phyloP scores from a whole-genome alignment of 2,888 invertebrate species.

The Gasteruption jaculator region DNA sequence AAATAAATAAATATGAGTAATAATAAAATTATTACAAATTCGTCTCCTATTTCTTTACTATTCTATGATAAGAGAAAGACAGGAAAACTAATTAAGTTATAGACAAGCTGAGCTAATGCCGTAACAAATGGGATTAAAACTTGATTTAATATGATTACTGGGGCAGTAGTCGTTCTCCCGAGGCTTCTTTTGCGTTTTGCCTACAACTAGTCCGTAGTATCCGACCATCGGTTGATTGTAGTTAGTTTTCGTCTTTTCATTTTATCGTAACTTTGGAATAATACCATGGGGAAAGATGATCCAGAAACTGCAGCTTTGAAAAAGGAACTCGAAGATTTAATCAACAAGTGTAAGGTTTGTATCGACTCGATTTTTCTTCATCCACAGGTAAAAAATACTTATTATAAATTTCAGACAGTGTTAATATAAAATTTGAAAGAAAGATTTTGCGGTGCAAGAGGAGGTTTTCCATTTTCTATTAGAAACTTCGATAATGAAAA shows the following conservation, averaged over 20 bases:
- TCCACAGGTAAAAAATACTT: no score
- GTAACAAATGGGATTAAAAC: slow-evolving; percentile 45
- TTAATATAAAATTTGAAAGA: no score
- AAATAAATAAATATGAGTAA: slow-evolving; percentile 10
- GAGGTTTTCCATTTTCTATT: no score
- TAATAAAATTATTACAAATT: not conserved
- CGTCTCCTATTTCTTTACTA: no score
- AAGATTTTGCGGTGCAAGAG: no score
- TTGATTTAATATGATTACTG: slow-evolving; percentile 48
- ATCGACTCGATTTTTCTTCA: no score
- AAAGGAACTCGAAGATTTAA: slow-evolving; percentile 76
- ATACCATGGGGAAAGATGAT: slow-evolving; percentile 75
- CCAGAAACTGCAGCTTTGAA: slow-evolving; percentile 74
- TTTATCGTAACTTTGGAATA: slow-evolving; percentile 6
- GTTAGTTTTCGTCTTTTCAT: slow-evolving; percentile 19
- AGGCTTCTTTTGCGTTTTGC: slow-evolving; percentile 42
- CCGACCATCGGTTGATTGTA: slow-evolving; percentile 27
- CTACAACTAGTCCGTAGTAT: slow-evolving; percentile 32
- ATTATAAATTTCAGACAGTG: no score
- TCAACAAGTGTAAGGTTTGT: slow-evolving; percentile 76
- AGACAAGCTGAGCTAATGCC: slow-evolving; percentile 36
- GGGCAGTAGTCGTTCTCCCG: slow-evolving; percentile 43
- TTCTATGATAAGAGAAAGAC: no score
- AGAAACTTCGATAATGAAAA: slow-evolving; percentile 1
- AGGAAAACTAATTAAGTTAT: slow-evolving; percentile 44